Base-by-base conservation (phyloP, 2,888 invertebrate species). In the Leptothorax acervorum region DNA sequence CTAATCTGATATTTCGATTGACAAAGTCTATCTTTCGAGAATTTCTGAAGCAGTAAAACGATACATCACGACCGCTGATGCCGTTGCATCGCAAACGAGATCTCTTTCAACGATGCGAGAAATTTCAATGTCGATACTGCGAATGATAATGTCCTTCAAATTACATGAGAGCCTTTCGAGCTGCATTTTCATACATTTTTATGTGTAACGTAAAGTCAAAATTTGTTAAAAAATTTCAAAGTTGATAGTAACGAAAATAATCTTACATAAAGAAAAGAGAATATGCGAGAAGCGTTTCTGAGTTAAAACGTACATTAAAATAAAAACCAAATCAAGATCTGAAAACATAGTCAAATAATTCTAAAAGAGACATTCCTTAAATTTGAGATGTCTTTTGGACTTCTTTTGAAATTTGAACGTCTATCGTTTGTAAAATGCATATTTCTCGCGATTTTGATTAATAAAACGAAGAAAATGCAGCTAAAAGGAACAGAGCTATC, bases 161-260 rank as follows among this genome's bases (percentile, higher is more conserved):
- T 70, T 76, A 12, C 6, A 42, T 12, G 11, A 55, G 5, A 8
- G n/a, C 42, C 6, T 15, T 68, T 60, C n/a, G 31, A 70, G 12
- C 70, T 78, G 70, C 42, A 78, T 42, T 78, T 78, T 68, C 28
- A n/a, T 62, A 1, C 31, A 78, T 31, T 55, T 78, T 68, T 12
- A n/a, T 48, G 4, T 9, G n/a, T 75, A 23, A 48, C 12, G 5
- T 35, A 23, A 63, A 62, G 3, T 23, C 9, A 23, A 28, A 35
- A 39, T 65, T 76, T 51, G 65, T 51, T 51, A 6, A 11, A 51
- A 39, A 76, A 12, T 39, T 65, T 51, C 6, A 15, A 65, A 48
- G 2, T 48, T 73, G 2, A 53, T 31, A 28, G 15, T 23, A 35
- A 48, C 12, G 23, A 12, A 48, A 51, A 70, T 75, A 62, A 75